Evolutionary conservation across 1,140 invertebrate species (phyloP), one percentile per base, ranked within the genome.

Genomic region (Megalonaias nervosa): DNA sequence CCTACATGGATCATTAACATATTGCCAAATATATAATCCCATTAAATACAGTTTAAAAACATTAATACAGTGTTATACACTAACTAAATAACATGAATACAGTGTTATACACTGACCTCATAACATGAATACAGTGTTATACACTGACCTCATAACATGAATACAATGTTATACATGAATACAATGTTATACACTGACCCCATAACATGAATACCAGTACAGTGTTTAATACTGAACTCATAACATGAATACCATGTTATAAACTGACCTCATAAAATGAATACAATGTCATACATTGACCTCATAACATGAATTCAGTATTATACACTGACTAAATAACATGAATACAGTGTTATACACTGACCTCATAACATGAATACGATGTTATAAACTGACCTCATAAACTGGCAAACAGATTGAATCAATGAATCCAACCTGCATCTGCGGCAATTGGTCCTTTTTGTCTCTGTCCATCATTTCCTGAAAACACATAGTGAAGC

Each of bases 401-500:
- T 98, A 99, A 0, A 99, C 92, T 0, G 97, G 97, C 81, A 97
- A 86, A 88, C 97, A 99, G 78, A 99, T 98, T 61, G 95, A 94
- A 89, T 98, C 97, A 75, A 99, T 99, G 89, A 99, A 99, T 6
- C 95, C 96, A 2, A 99, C 96, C 92, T 98, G 97, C 96, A 99
- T 98, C 90, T 96, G 95, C 0, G 97, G 97, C 5, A 99, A 90
- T 88, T 98, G 96, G 86, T 98, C 97, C 88, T 97, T 95, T 82
- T 96, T 94, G 86, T 98, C 97, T 79, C 97, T 93, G 89, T 99
- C 97, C 97, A 98, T 98, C 91, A 98, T 96, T 87, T 93, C 94
- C 94, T 94, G 85, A 17, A 67, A 77, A 26, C 26, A 70, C 65
- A 66, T n/a, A 16, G 65, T 2, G 23, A 31, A 31, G 2, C 26